A percentile compares a stretch with the other conserved stretches of the same genome.
phyloP scores from a whole-genome alignment of 2,113 vertebrate genomes.

The Chloropsis hardwickii region DNA sequence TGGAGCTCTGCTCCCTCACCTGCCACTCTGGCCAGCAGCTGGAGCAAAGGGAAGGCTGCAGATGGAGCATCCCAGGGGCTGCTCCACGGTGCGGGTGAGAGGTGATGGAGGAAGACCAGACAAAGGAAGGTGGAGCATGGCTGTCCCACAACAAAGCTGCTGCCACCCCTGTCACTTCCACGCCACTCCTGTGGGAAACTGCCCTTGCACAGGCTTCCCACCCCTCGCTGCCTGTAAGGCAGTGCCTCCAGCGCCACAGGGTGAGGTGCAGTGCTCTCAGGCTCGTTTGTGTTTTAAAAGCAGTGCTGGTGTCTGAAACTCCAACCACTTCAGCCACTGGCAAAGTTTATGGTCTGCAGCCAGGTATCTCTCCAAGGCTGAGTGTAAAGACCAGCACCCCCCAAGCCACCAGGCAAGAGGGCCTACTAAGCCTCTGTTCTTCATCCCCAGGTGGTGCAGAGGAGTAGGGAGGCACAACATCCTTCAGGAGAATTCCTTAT shows the following conservation, averaged over 20 bases:
- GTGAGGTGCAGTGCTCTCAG: fast-evolving
- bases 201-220: not conserved
- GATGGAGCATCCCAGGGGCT: not conserved
- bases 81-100: fast-evolving
- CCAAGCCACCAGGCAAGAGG: not conserved
- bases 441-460: not conserved
- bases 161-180: not conserved
- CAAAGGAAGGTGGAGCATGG: not conserved
- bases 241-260: not conserved
- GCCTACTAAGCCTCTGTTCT: not conserved
- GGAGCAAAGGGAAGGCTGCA: not conserved
- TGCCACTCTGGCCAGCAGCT: not conserved
- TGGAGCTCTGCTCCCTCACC: not conserved
- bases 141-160: fast-evolving
- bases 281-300: fast-evolving
- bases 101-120: not conserved
- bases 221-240: fast-evolving
- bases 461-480: not conserved
- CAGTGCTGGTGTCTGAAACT: not conserved
- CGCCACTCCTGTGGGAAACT: not conserved
- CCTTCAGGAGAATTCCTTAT: not conserved
- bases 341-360: not conserved
- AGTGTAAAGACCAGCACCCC: not conserved
- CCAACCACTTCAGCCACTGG: not conserved
- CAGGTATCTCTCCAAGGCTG: not conserved